Evolutionary conservation across 2,888 invertebrate species (phyloP).

Genomic region (Alviniconcha strummeri): DNA sequence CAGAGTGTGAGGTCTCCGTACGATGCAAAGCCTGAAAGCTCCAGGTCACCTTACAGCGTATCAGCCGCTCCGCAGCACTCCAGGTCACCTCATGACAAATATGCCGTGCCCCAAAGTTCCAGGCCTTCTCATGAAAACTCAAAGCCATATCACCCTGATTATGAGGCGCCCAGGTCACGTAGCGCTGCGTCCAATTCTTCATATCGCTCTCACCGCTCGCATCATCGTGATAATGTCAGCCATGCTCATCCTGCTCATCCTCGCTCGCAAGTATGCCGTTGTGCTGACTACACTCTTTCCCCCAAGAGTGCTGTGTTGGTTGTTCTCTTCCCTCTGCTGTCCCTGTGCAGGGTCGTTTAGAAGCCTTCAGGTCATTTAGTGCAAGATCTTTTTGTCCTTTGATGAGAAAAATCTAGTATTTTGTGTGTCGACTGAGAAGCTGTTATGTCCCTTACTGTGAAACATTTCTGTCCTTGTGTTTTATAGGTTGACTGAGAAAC

Average conservation of each 20-base stretch:
- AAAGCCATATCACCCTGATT: background rate
- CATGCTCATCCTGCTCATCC: conserved; percentile 8
- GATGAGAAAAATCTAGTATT: no score
- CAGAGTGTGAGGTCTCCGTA: background rate
- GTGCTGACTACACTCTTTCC: background rate
- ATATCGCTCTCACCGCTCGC: conserved; percentile 27
- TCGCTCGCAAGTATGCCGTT: conserved; percentile 32
- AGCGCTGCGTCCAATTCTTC: conserved; percentile 17
- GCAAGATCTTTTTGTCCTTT: no score
- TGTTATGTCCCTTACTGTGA: no score
- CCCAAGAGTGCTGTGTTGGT: no score
- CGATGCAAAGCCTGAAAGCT: background rate
- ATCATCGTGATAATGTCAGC: conserved; percentile 20
- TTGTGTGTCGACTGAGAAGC: no score
- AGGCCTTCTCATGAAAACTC: background rate
- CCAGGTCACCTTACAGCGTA: background rate
- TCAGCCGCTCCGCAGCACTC: background rate
- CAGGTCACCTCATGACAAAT: background rate
- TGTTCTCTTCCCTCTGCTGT: no score
- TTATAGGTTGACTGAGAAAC: no score
- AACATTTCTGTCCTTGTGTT: no score
- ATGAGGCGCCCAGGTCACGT: background rate
- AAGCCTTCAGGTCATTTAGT: background rate
- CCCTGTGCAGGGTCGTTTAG: background rate
- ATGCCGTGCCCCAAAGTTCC: background rate